Conservation (phyloP, 2,113 vertebrate genomes). For the Pseudorasbora parva region DNA sequence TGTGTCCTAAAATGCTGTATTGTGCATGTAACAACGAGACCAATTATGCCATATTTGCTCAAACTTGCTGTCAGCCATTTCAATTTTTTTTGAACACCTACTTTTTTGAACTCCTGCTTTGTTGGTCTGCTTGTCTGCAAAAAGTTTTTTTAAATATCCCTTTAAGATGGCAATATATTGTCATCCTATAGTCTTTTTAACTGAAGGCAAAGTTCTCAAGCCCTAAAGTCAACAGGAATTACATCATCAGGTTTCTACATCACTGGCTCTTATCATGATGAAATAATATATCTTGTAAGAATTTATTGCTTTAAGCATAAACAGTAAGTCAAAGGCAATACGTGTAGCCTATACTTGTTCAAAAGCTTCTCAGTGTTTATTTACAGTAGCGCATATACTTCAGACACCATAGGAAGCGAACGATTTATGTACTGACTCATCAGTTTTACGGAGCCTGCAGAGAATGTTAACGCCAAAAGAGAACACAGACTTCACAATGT, state of each 20-base stretch:
- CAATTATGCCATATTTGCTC: too few species aligned
- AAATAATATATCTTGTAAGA: background rate
- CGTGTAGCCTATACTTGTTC: background rate
- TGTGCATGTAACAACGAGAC: too few species aligned
- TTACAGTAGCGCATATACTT: background rate
- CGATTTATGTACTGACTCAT: background rate
- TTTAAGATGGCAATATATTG: background rate
- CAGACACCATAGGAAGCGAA: background rate
- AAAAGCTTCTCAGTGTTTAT: constrained; percentile 16
- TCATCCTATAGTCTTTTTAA: background rate
- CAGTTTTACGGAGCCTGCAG: background rate
- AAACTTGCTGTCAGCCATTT: too few species aligned
- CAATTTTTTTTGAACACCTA: too few species aligned
- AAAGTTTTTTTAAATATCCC: background rate
- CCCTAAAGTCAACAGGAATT: background rate
- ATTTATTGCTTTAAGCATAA: constrained; percentile 18
- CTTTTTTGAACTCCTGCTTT: too few species aligned
- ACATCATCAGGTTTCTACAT: background rate
- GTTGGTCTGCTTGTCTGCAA: too few species aligned
- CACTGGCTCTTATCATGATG: background rate
- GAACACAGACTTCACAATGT: background rate
- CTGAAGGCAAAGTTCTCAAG: background rate
- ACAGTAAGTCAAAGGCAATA: background rate
- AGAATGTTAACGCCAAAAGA: background rate
- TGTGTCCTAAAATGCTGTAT: too few species aligned